These are phyloP conservation scores for Dicyrtomina minuta DNA, from an alignment of 2,888 invertebrate genomes.

Conservation along the genomic window DNA sequence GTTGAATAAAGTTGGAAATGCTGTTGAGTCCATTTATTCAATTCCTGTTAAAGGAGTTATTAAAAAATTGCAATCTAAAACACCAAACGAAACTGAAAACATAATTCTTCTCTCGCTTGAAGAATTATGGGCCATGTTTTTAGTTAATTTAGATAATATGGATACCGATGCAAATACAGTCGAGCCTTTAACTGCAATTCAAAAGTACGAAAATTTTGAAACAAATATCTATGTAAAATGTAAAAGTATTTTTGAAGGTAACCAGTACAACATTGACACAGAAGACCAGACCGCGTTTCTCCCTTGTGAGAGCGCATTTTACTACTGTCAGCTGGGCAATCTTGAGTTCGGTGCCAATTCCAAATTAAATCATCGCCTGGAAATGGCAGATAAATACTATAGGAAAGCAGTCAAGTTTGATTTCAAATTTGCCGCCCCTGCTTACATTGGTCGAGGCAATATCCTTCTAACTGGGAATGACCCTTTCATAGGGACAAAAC, in stretches of 20 bases:
- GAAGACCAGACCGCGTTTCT: background rate
- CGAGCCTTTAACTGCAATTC: background rate
- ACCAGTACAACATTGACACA: background rate
- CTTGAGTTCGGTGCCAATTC: background rate
- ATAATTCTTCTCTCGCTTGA: too few relatives aligned
- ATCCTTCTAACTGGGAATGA: constrained; percentile 1
- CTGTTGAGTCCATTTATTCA: too few relatives aligned
- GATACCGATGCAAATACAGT: constrained; percentile 30
- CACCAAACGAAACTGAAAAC: constrained; percentile 22
- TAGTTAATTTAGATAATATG: too few relatives aligned
- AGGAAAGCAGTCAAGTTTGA: constrained; percentile 22
- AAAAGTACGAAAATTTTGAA: too few relatives aligned
- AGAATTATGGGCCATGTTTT: too few relatives aligned
- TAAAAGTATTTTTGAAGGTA: background rate
- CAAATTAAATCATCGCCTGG: background rate
- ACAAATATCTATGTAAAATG: too few relatives aligned
- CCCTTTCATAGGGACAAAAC: background rate
- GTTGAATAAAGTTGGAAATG: too few relatives aligned
- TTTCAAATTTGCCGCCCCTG: constrained; percentile 26
- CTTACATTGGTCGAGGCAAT: constrained; percentile 26
- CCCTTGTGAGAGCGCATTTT: constrained; percentile 7
- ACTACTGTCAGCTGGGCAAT: too few relatives aligned
- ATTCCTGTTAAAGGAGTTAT: too few relatives aligned
- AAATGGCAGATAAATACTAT: constrained; percentile 20
- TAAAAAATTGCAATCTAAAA: background rate